Evolutionary conservation across 2,797 vertebrate genomes (phyloP).

Genomic region (Cossypha polioptera): DNA sequence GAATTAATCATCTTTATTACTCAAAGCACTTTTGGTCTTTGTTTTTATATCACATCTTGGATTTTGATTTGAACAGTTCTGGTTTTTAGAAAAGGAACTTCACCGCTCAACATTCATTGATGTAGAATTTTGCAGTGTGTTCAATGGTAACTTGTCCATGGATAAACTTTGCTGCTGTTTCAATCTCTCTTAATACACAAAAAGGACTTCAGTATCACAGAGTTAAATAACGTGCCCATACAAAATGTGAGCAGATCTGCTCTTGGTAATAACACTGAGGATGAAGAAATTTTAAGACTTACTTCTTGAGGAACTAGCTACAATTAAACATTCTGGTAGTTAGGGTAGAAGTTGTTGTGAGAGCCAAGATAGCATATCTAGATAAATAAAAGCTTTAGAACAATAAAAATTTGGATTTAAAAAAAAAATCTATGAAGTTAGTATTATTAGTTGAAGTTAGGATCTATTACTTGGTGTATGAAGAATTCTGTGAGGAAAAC

Average conservation of each 20-base stretch:
- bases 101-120: not conserved
- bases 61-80: not conserved
- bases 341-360: not conserved
- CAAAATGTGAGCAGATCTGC: not conserved
- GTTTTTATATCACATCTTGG: not conserved
- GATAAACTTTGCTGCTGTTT: not conserved
- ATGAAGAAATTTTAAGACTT: not conserved
- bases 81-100: not conserved
- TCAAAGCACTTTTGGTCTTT: not conserved
- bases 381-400: not conserved
- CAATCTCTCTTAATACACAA: not conserved
- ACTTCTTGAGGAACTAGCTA: not conserved
- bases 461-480: not conserved
- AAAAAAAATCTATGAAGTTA: not conserved
- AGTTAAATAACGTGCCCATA: rapidly evolving
- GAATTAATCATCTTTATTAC: not conserved
- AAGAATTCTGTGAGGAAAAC: not conserved
- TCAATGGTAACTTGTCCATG: not conserved
- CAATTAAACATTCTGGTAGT: not conserved
- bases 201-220: not conserved
- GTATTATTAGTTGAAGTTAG: not conserved
- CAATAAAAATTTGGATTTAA: not conserved
- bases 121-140: not conserved
- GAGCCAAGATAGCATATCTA: not conserved
- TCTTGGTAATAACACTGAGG: not conserved